A percentile compares a stretch with the other conserved stretches of the same genome.
phyloP scores from a whole-genome alignment of 2,888 invertebrate genomes.

The Tinea semifulvella region DNA sequence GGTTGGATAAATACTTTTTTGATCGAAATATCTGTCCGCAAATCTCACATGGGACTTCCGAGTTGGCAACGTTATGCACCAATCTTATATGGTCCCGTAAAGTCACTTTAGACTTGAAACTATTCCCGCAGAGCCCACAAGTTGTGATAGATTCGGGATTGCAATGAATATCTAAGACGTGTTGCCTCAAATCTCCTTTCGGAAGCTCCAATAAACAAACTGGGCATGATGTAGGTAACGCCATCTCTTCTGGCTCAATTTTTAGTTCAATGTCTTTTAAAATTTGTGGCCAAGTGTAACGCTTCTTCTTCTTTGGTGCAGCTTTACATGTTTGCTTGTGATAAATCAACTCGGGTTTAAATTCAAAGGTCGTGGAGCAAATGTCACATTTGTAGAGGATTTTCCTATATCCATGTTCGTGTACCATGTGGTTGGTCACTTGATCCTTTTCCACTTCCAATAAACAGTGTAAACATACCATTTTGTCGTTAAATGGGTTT shows the following conservation, averaged over 20 bases:
- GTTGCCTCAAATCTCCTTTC: slow-evolving; percentile 25
- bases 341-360: slow-evolving; percentile 17
- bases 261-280: slow-evolving; percentile 14
- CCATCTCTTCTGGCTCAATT: not conserved
- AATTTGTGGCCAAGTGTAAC: slow-evolving; percentile 11
- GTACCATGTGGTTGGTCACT: slow-evolving; percentile 26
- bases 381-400: slow-evolving; percentile 27
- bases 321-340: slow-evolving; percentile 26
- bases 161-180: slow-evolving; percentile 26
- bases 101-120: slow-evolving; percentile 29
- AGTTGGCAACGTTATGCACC: slow-evolving; percentile 30
- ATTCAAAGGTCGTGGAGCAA: slow-evolving; percentile 26
- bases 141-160: slow-evolving; percentile 19
- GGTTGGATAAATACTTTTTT: slow-evolving; percentile 30
- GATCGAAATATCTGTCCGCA: slow-evolving; percentile 33
- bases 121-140: slow-evolving; percentile 26
- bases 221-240: slow-evolving; percentile 23
- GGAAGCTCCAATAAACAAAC: slow-evolving; percentile 28
- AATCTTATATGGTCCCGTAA: slow-evolving; percentile 29
- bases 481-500: slow-evolving; percentile 18
- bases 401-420: slow-evolving; percentile 26
- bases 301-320: slow-evolving; percentile 23
- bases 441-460: slow-evolving; percentile 5
- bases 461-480: slow-evolving; percentile 11
- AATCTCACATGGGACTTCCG: slow-evolving; percentile 28